Conservation (phyloP, 1,140 invertebrate species). For the Episyrphus balteatus region DNA sequence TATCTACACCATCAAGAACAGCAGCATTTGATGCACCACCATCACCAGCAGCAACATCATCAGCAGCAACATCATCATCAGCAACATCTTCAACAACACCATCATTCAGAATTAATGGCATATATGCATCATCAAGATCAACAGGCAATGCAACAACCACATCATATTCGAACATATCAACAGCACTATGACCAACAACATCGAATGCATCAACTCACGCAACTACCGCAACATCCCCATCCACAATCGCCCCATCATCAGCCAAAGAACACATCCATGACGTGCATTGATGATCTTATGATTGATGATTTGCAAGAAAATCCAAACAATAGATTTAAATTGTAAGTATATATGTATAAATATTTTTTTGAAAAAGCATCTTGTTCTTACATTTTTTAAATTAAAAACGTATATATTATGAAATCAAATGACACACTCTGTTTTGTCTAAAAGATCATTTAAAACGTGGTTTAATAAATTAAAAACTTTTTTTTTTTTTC, state of each 20-base stretch:
- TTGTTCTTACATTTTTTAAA: no score
- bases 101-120: conserved; percentile 21
- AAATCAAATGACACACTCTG: no score
- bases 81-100: conserved; percentile 23
- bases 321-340: conserved; percentile 29
- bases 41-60: conserved; percentile 11
- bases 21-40: conserved; percentile 11
- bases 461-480: no score
- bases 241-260: background rate
- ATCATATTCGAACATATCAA: conserved; percentile 1
- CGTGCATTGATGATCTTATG: conserved; percentile 25
- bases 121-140: conserved; percentile 41
- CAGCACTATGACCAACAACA: conserved; percentile 1
- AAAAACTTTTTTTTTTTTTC: no score
- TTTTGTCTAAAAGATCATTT: no score
- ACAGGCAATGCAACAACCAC: conserved; percentile 34
- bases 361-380: no score
- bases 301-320: conserved; percentile 1
- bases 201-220: background rate
- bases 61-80: conserved; percentile 9
- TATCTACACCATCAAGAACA: conserved; percentile 7
- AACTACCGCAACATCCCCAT: background rate
- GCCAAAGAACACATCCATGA: background rate
- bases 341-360: conserved; percentile 23
- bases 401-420: no score